Evolutionary conservation across 1,140 invertebrate genomes (phyloP).

Genomic region (Zeugodacus cucurbitae): DNA sequence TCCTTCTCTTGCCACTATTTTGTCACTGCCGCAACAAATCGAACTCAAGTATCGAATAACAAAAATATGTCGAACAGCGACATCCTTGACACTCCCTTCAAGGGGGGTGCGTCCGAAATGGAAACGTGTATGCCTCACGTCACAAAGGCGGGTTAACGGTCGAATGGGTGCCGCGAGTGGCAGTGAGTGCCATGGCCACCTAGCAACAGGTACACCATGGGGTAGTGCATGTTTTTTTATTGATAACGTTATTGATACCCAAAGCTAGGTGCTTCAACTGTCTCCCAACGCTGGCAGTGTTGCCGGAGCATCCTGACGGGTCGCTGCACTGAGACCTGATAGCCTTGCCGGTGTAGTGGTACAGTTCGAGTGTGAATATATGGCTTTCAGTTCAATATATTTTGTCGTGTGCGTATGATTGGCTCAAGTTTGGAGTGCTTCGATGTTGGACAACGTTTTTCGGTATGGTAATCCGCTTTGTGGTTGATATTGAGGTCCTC

Average conservation of each 20-base stretch:
- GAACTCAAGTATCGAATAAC: conserved; percentile 1
- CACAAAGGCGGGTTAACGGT: neutral
- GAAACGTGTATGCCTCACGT: neutral
- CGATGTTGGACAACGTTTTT: no score
- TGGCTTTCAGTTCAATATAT: no score
- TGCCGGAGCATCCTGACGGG: neutral
- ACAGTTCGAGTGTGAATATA: no score
- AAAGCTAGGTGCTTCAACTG: neutral
- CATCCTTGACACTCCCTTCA: conserved; percentile 12
- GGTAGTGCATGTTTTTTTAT: neutral
- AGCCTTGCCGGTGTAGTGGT: no score
- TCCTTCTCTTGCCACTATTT: neutral
- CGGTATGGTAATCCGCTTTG: no score
- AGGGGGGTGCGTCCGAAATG: neutral
- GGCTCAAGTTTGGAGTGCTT: no score
- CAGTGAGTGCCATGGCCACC: neutral
- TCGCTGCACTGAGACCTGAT: neutral
- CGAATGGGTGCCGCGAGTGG: neutral
- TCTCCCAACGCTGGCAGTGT: neutral
- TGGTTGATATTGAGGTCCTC: no score
- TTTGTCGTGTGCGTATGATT: no score
- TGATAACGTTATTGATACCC: neutral
- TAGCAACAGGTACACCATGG: neutral
- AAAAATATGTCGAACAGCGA: conserved; percentile 15
- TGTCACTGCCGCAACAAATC: neutral